Conservation (phyloP, 2,888 invertebrate genomes). For the Barypeithes pellucidus region DNA sequence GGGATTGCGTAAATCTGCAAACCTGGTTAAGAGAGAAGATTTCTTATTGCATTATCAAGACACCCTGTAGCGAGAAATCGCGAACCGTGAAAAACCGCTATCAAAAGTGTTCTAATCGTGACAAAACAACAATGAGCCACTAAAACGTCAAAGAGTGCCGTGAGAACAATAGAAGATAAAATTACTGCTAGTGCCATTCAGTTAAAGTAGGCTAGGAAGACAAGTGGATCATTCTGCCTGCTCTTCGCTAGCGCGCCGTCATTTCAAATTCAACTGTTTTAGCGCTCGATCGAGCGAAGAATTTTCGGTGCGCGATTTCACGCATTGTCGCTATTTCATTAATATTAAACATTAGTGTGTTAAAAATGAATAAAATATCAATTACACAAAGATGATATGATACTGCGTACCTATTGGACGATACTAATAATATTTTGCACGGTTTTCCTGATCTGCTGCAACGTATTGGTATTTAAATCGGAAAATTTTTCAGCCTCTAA, state of each 20-base stretch:
- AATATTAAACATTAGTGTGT: neutral
- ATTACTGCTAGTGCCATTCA: slow-evolving; percentile 49
- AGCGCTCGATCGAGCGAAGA: slow-evolving; percentile 46
- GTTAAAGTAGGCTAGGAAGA: slow-evolving; percentile 53
- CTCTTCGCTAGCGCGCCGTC: slow-evolving; percentile 41
- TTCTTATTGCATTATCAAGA: neutral
- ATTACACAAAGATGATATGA: slow-evolving; percentile 37
- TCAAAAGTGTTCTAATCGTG: slow-evolving; percentile 51
- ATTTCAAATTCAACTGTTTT: slow-evolving; percentile 52
- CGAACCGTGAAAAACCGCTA: slow-evolving; percentile 45
- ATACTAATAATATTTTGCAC: slow-evolving; percentile 24
- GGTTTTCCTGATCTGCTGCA: slow-evolving; percentile 33
- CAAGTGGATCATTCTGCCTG: slow-evolving; percentile 49
- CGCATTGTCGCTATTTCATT: slow-evolving; percentile 18
- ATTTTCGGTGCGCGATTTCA: slow-evolving; percentile 37
- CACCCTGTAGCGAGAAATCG: neutral
- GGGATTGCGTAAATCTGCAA: too few species aligned
- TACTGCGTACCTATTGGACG: slow-evolving; percentile 36
- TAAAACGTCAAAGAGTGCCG: slow-evolving; percentile 40
- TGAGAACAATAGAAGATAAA: slow-evolving; percentile 47
- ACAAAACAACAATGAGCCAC: slow-evolving; percentile 51
- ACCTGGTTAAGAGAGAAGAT: too few species aligned
- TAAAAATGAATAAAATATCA: neutral
- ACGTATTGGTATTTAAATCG: slow-evolving; percentile 1
- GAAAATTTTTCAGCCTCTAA: slow-evolving; percentile 13